Conservation (phyloP, 2,888 invertebrate genomes). For the Cremastinae sp. region DNA sequence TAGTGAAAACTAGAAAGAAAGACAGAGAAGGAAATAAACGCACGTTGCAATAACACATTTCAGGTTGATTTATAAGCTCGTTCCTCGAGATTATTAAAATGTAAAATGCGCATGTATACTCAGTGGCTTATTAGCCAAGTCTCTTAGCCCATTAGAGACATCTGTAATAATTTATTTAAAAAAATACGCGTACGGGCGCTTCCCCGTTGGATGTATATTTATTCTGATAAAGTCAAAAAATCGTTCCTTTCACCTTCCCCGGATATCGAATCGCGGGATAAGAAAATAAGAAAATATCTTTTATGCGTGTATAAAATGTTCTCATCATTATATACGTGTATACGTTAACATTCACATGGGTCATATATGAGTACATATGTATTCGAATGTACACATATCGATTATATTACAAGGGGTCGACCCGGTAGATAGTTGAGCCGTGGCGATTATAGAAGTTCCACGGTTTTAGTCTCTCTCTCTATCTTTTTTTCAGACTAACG, state of each 20-base stretch:
- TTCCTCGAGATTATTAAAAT: constrained; percentile 41
- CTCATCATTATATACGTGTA: constrained; percentile 17
- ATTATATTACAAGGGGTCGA: constrained; percentile 37
- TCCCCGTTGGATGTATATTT: constrained; percentile 32
- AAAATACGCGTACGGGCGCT: constrained; percentile 4
- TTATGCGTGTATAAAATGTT: constrained; percentile 15
- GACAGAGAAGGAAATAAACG: not conserved
- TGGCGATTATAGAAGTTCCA: constrained; percentile 55
- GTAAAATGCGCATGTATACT: constrained; percentile 24
- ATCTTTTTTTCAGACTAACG: constrained; percentile 44
- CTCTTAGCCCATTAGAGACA: constrained; percentile 7
- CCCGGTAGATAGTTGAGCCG: constrained; percentile 40
- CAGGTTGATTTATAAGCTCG: constrained; percentile 26
- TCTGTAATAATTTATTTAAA: not conserved
- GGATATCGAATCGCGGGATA: constrained; percentile 34
- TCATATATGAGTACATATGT: not conserved
- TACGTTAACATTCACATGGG: not conserved
- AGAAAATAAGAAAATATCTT: constrained; percentile 37
- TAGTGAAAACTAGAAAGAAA: not conserved
- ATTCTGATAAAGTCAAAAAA: constrained; percentile 35
- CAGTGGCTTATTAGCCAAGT: constrained; percentile 41
- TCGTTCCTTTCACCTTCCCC: not conserved
- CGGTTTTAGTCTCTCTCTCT: constrained; percentile 25
- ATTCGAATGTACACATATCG: constrained; percentile 23
- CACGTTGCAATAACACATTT: constrained; percentile 27